A percentile compares a stretch with the other conserved stretches of the same genome.
phyloP scores from a whole-genome alignment of 2,888 invertebrate species.

The Thera obeliscata region DNA sequence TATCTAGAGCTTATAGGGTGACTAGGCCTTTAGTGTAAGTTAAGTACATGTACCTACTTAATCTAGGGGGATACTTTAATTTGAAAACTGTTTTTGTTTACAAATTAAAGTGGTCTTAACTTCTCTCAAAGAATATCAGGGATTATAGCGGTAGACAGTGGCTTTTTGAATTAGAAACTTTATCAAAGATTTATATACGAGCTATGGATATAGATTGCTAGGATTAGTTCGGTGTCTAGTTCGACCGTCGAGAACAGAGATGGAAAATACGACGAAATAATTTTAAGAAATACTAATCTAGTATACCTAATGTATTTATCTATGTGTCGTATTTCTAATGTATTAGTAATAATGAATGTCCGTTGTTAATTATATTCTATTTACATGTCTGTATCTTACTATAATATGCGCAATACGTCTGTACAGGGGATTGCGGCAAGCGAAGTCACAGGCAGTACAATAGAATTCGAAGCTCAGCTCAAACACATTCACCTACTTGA shows the following conservation, averaged over 20 bases:
- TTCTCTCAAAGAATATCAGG: conserved; percentile 65
- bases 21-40: conserved; percentile 68
- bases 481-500: conserved; percentile 2
- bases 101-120: conserved; percentile 41
- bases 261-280: conserved; percentile 6
- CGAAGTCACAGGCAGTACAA: neutral
- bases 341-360: conserved; percentile 18
- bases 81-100: conserved; percentile 12
- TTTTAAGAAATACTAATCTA: conserved; percentile 24
- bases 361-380: conserved; percentile 9
- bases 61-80: conserved; percentile 24
- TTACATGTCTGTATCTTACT: conserved; percentile 3
- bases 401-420: conserved; percentile 9
- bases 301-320: conserved; percentile 2
- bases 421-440: conserved; percentile 9
- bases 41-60: conserved; percentile 12
- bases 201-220: conserved; percentile 68
- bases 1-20: conserved; percentile 83
- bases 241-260: conserved; percentile 24
- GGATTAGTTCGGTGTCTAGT: conserved; percentile 43
- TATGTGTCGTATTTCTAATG: conserved; percentile 33
- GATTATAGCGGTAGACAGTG: conserved; percentile 65
- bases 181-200: conserved; percentile 76
- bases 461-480: neutral
- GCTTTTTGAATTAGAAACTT: conserved; percentile 71